Conservation (phyloP, 2,888 invertebrate genomes). For the Xiphydria camelus region DNA sequence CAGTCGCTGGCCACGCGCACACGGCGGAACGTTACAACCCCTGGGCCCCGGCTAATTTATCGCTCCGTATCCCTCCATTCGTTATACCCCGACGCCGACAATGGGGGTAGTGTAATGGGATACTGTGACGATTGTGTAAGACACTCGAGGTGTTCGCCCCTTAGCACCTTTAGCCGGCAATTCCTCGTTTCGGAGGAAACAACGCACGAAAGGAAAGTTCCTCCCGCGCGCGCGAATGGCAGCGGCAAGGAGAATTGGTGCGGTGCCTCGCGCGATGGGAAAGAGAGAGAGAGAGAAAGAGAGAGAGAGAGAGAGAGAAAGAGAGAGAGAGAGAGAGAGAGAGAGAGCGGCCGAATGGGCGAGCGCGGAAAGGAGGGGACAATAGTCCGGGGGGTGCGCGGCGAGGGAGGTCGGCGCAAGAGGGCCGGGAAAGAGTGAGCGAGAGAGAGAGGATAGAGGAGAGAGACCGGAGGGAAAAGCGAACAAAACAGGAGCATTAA, state of each 20-base stretch:
- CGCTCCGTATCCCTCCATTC: no score
- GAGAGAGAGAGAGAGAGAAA: slow-evolving; percentile 2
- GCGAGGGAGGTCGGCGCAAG: slow-evolving; percentile 5
- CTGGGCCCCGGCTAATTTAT: no score
- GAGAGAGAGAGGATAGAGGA: slow-evolving; percentile 6
- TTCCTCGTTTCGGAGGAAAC: no score
- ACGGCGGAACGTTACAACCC: no score
- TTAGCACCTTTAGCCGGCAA: slow-evolving; percentile 3
- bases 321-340: no score
- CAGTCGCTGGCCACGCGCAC: no score
- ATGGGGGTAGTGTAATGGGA: not conserved
- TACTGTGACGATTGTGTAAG: slow-evolving; percentile 4
- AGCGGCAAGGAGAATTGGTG: slow-evolving; percentile 1
- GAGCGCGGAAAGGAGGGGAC: slow-evolving; percentile 18
- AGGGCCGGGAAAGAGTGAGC: no score
- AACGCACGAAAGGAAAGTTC: slow-evolving; percentile 4
- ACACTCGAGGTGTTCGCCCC: slow-evolving; percentile 1
- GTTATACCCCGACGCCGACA: no score
- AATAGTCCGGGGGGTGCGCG: slow-evolving; percentile 20
- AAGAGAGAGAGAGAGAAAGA: not conserved
- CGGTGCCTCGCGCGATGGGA: not conserved
- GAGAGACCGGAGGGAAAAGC: slow-evolving; percentile 15
- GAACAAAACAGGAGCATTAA: slow-evolving; percentile 36
- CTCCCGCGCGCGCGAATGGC: no score
- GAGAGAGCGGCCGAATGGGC: not conserved